Evolutionary conservation across 2,888 invertebrate species (phyloP).

Genomic region (Nineta flava): DNA sequence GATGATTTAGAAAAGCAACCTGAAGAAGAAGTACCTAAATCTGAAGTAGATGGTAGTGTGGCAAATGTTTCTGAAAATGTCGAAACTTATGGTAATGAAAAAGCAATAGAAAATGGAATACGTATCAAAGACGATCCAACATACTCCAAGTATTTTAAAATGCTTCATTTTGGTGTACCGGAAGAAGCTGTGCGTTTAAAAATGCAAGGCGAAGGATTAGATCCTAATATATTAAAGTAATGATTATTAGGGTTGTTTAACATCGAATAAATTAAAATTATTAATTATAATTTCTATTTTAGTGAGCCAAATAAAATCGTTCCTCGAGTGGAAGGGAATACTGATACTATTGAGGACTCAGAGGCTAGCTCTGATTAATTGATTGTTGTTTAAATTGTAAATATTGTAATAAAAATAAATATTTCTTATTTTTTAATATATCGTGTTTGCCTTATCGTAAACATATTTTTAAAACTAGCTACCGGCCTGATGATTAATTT

Average conservation of each 20-base stretch:
- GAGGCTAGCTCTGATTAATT: no score
- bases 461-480: no score
- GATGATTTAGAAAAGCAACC: constrained; percentile 7
- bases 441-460: no score
- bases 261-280: neutral
- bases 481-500: no score
- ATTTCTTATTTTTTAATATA: no score
- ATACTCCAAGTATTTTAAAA: constrained; percentile 70
- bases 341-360: no score
- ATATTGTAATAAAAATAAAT: no score
- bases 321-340: no score
- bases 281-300: neutral
- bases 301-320: neutral
- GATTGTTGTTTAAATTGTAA: no score
- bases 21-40: constrained; percentile 10
- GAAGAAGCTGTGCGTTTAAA: constrained; percentile 64
- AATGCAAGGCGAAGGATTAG: constrained; percentile 67
- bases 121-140: constrained; percentile 40
- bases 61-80: constrained; percentile 2
- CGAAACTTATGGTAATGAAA: constrained; percentile 8
- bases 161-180: constrained; percentile 83
- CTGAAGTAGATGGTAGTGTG: constrained; percentile 13
- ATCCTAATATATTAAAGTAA: constrained; percentile 55
- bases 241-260: constrained; percentile 14
- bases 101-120: constrained; percentile 16